Conservation (phyloP, 1,140 invertebrate species). For the Lepeophtheirus salmonis region DNA sequence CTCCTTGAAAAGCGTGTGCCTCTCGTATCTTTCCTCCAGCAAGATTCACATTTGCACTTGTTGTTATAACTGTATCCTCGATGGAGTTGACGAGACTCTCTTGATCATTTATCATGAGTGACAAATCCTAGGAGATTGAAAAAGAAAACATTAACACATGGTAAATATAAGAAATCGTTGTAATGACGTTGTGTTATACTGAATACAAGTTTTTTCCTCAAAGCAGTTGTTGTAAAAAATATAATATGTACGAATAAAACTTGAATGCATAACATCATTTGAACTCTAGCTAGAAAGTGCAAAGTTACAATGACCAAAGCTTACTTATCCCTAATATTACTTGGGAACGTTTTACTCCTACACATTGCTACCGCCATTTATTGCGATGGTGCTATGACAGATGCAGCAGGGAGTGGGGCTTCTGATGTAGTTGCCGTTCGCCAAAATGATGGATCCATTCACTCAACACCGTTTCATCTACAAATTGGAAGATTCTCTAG, state of each 20-base stretch:
- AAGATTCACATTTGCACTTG: too few relatives aligned
- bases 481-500: slow-evolving; percentile 9
- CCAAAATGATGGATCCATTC: background rate
- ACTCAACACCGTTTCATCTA: background rate
- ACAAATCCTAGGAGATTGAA: background rate
- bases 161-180: background rate
- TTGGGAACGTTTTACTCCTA: background rate
- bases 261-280: background rate
- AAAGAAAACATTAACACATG: too few relatives aligned
- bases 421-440: slow-evolving; percentile 3
- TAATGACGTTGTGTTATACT: too few relatives aligned
- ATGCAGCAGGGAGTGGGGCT: background rate
- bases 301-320: background rate
- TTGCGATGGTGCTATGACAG: background rate
- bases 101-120: background rate
- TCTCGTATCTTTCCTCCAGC: too few relatives aligned
- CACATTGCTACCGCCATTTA: background rate
- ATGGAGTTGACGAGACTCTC: background rate
- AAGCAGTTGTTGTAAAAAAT: too few relatives aligned
- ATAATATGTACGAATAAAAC: background rate
- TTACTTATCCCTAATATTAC: background rate
- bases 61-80: too few relatives aligned
- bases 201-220: too few relatives aligned
- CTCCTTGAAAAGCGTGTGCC: too few relatives aligned
- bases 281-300: background rate